Evolutionary conservation across 2,888 invertebrate genomes (phyloP), one percentile per base, ranked within the genome.

Genomic region (Xestia xanthographa): DNA sequence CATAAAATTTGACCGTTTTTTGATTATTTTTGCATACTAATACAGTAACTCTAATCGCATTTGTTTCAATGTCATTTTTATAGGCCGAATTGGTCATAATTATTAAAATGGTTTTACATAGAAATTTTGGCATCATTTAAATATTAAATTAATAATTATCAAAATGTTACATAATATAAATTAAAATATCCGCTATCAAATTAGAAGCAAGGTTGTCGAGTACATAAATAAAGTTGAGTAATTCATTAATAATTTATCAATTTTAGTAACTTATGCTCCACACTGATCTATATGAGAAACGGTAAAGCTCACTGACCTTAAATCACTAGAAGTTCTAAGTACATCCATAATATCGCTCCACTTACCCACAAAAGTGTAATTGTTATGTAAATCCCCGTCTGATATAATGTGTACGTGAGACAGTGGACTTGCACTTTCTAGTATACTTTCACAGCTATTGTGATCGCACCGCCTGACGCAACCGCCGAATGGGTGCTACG

Each of bases 401-500:
- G 96, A 96, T 95, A 96, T 95, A 96, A 96, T 94, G 86, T 91
- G 93, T 93, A 95, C 95, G 95, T 95, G 95, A 93, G 94, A 89
- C 92, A 93, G 93, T 93, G 90, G 91, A 95, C 94, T 95, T 93
- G 92, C 94, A 94, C 96, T 96, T 96, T 96, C 96, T 96, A 96
- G 92, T 91, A 93, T 92, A 95, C 96, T 96, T 96, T 96, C 96
- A 95, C 96, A 93, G 94, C 93, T 91, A 95, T 95, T 95, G 95
- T 95, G 90, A 87, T 87, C 77, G 87, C 72, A 70, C 77, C 58
- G 75, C 73, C 88, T 95, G 94, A 95, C 94, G 95, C 92, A 95
- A 95, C 88, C 85, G 87, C 91, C 92, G 85, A 92, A 84, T 85
- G 84, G 75, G 70, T 73, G 63, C 80, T 82, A 88, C 90, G 90